Evolutionary conservation across 2,888 invertebrate species (phyloP), one percentile per base, ranked within the genome.

Genomic region (Ecliptopera silaceata): DNA sequence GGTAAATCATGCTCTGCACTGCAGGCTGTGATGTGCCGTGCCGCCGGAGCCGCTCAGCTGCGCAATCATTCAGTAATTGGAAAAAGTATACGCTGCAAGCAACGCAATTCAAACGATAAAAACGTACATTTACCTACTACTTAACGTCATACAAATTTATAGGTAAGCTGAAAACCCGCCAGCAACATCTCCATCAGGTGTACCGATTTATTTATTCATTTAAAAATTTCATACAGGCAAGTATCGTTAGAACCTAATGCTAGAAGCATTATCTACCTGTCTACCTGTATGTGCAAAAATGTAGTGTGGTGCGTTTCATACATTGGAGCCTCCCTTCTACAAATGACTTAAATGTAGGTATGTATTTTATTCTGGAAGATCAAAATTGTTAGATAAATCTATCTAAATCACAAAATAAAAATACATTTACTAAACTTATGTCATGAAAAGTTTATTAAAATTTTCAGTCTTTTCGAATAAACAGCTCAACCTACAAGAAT

Each of bases 1-100:
- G 77, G 79, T 86, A 85, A 85, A 86, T 87, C 84, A 86, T 82
- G 71, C 69, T 73, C 72, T 75, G 72, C 13, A 54, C 68, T 77
- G 75, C 72, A 66, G 66, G 73, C 69, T 67, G 69, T 66, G 66
- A 68, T 66, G 71, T 60, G 63, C 39, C 53, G 58, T 66, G 66
- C 70, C 62, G 66, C 62, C 62, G 62, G 59, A 59, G 47, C 34
- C 43, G 66, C 51, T 71, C 72, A 74, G 68, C 68, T 75, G 73
- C 70, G 47, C 60, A 65, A 62, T 72, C 53, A 64, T 67, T 67
- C 63, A 44, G 58, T 56, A 62, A 61, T 64, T 58, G 59, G 60
- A 55, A 57, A 52, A 56, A 44, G 47, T 38, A 51, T 36, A 41
- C 32, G 44, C 43, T 43, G 17, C 20, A 20, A 43, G 43, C 34